Base-by-base conservation (phyloP, 2,888 invertebrate genomes). In the Deroplatys truncata region DNA sequence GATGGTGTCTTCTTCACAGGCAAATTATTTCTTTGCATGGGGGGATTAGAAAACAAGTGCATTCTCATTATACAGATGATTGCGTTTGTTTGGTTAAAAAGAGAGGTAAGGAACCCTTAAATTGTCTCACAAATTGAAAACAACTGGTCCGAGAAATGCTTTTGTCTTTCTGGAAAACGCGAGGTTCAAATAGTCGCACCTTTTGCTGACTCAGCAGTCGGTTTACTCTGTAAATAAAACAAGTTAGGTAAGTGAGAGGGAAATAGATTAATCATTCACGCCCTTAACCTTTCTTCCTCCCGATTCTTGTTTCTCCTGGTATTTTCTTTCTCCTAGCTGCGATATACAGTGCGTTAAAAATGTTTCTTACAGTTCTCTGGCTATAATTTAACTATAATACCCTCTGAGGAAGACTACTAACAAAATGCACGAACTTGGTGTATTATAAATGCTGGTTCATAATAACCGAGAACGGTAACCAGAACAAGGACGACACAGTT, bases 81-180 rank as follows among this genome's bases (percentile, higher is more conserved):
- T 85, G 84, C 84, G 35, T 85, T 85, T 85, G 84, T 85, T 85
- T 85, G 43, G 35, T 35, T 25, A 43, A 85, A 31, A 35, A 43
- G 31, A 43, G 35, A 85, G 84, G 25, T 25, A 20, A 72, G 56
- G 56, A 72, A 72, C 56, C 84, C n/a, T 85, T 85, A 85, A 85
- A 85, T 85, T 85, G 84, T n/a, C 35, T 85, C 31, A 43, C 84
- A 85, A 85, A 85, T 85, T 85, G 84, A 85, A 85, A 85, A 84
- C 35, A 35, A 85, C 56, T 72, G 56, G 25, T 72, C 56, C 56
- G 56, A 72, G 56, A 72, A 72, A 72, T 72, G 56, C 56, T 72
- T 72, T 72, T 72, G 56, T 72, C 56, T 72, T 72, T 72, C 56
- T 72, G 56, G 56, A 72, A 72, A 72, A 72, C 56, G 56, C 16